Percentiles rank a stretch among this genome's conserved stretches.
Evolutionary conservation across 2,888 invertebrate species (phyloP).

Genomic region (Plagiodera versicolora): DNA sequence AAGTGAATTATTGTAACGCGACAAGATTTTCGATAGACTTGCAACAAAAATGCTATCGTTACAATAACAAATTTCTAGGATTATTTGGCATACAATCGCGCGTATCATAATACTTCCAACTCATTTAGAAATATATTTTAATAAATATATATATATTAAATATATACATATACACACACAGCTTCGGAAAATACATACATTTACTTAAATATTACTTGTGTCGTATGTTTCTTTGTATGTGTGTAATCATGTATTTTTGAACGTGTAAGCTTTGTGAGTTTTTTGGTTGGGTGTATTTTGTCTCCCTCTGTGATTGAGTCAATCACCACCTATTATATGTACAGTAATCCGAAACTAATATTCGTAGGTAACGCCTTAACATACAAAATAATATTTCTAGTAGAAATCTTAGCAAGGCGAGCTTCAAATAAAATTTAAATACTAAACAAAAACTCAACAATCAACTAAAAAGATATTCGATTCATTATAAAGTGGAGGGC

Average conservation of each 20-base stretch:
- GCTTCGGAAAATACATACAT: slow-evolving; percentile 56
- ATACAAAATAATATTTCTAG: neutral
- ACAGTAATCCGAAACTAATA: slow-evolving; percentile 23
- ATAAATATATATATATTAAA: no score
- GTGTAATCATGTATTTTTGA: slow-evolving; percentile 55
- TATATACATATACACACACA: slow-evolving; percentile 53
- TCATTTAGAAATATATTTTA: slow-evolving; percentile 49
- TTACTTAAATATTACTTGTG: slow-evolving; percentile 48
- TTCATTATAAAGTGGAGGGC: no score
- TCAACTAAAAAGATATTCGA: neutral
- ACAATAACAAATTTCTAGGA: slow-evolving; percentile 48
- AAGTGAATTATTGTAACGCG: slow-evolving; percentile 43
- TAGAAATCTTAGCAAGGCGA: no score
- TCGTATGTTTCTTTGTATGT: slow-evolving; percentile 39
- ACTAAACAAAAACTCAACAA: neutral
- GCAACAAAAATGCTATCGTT: slow-evolving; percentile 32
- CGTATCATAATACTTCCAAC: slow-evolving; percentile 50
- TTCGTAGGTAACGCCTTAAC: slow-evolving; percentile 14
- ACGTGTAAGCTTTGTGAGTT: slow-evolving; percentile 55
- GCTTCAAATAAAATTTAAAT: slow-evolving; percentile 5
- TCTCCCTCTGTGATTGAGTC: slow-evolving; percentile 46
- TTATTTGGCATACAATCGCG: slow-evolving; percentile 54
- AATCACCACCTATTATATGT: slow-evolving; percentile 30
- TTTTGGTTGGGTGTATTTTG: slow-evolving; percentile 41
- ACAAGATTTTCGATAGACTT: slow-evolving; percentile 4